Evolutionary conservation across 1,140 invertebrate genomes (phyloP), one percentile per base, ranked within the genome.

Genomic region (Diorhabda elongata): DNA sequence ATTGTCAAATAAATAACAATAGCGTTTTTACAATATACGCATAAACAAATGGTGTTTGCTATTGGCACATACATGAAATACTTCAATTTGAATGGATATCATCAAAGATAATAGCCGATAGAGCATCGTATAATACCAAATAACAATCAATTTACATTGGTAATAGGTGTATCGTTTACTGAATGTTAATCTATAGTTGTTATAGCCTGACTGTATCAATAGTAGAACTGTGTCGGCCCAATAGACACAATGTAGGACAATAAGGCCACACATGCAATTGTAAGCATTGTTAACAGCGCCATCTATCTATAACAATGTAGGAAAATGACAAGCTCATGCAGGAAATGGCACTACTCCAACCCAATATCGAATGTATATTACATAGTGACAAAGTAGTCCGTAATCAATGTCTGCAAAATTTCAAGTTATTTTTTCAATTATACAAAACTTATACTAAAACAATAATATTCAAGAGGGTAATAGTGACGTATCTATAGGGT

Each of bases 101-200:
- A 66, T 58, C 66, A 61, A 67, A 67, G 66, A 67, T 68, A 68
- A 61, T 52, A 3, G 42, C 43, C 42, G 64, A 71, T 62, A 61
- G 66, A 61, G n/a, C 45, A 44, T 64, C 26, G 26, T 7, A 71
- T 66, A 71, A 71, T 71, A 58, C 68, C 72, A 69, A 75, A 77
- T 74, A 76, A 75, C 71, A 76, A 77, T 75, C 74, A 77, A 76
- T 77, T 76, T 75, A 75, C 74, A 76, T 73, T 71, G 71, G 74
- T 77, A 77, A 77, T 77, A 70, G 74, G 76, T 77, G 73, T 77
- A 77, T 77, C 74, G 74, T 73, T 74, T 73, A 75, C 76, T 74
- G 76, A 77, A 77, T 77, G 76, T 77, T 77, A 77, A 77, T 77
- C 74, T 74, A 77, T 77, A 71, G 71, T 72, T 71, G 76, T 76